Evolutionary conservation across 1,140 invertebrate genomes (phyloP), one percentile per base, ranked within the genome.

Genomic region (Drosophila micromelanica): DNA sequence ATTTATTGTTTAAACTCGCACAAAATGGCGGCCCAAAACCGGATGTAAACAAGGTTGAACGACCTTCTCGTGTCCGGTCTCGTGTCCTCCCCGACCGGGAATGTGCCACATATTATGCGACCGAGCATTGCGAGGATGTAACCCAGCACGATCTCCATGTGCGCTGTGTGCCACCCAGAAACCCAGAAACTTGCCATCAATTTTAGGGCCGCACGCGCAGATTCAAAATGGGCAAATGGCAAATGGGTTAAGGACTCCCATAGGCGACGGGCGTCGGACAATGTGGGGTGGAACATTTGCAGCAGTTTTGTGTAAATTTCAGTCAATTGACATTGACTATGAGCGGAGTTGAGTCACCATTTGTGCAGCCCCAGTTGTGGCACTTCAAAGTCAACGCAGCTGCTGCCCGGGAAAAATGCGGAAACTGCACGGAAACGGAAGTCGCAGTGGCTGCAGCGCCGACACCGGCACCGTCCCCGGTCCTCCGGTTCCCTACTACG

Each of bases 351-450:
- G 45, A 51, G 49, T 71, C 59, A 43, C 27, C 27, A 59, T 74
- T 62, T 73, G 23, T 69, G 68, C 51, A 76, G 49, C 64, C 59
- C 49, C 61, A 76, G 70, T 77, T 78, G 74, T 62, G 52, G 70
- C 84, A 79, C 84, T 87, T 87, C 75, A 87, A 87, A 87, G 84
- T 87, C 82, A 87, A 73, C 71, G 82, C 82, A 87, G 82, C 82
- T 87, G 82, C 73, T 87, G 82, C 54, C 79, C 74, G 56, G 71
- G 72, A 76, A 76, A 78, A 89, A 74, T 72, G 71, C 80, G 84
- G 84, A 89, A 84, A 89, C 84, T 89, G 84, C 67, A 89, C 84
- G 84, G 84, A 89, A 89, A 77, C 84, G 84, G 84, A 89, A 89
- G 84, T 89, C 79, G 84, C 84, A 89, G 84, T 89, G 84, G 85